These are phyloP conservation scores for Cirrhinus molitorella DNA, from an alignment of 2,797 vertebrate genomes.

Conservation along the genomic window DNA sequence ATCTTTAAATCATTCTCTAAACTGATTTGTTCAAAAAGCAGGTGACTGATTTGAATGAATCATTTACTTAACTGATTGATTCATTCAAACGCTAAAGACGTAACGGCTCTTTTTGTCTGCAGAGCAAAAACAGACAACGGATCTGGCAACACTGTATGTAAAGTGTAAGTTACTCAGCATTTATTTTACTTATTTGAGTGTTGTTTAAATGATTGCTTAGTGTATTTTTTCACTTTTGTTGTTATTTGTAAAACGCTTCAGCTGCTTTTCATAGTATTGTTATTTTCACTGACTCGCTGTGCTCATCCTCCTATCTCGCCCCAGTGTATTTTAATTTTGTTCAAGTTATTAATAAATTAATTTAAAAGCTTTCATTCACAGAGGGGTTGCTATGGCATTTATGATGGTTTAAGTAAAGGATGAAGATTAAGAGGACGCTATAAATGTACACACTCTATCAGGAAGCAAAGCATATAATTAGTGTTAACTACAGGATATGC, in stretches of 20 bases:
- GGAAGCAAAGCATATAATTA: slow-evolving; percentile 46
- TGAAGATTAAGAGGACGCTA: slow-evolving; percentile 9
- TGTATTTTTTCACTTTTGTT: background rate
- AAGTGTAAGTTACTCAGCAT: background rate
- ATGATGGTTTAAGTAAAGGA: slow-evolving; percentile 17
- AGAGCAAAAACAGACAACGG: background rate
- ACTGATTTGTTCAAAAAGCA: background rate
- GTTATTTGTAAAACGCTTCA: background rate
- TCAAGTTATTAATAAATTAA: slow-evolving; percentile 27
- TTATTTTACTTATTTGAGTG: background rate
- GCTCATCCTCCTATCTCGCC: slow-evolving; percentile 9
- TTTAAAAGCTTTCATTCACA: slow-evolving; percentile 3
- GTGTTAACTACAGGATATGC: background rate
- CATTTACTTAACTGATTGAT: background rate
- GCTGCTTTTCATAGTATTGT: background rate
- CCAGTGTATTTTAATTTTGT: slow-evolving; percentile 33
- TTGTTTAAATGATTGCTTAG: background rate
- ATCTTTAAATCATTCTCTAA: background rate
- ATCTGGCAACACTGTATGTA: background rate
- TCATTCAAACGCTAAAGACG: background rate
- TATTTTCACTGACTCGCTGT: background rate
- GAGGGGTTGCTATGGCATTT: slow-evolving; percentile 15
- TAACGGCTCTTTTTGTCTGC: background rate
- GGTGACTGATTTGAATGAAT: background rate
- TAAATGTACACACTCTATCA: slow-evolving; percentile 41